These are phyloP conservation scores for Fragum sueziense DNA, from an alignment of 2,888 invertebrate species.

Conservation along the genomic window DNA sequence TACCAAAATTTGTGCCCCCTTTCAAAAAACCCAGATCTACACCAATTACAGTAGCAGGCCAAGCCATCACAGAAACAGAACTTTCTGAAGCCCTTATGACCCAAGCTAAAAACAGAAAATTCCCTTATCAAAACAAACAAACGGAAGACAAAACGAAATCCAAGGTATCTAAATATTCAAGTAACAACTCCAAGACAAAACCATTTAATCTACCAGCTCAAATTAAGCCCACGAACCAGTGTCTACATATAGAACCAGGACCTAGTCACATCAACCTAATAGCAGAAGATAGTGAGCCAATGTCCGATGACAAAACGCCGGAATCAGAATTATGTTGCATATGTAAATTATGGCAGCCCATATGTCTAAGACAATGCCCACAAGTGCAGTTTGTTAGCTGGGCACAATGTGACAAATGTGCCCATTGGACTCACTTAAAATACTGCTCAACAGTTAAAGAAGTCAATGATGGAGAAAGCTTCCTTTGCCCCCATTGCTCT, in stretches of 20 bases:
- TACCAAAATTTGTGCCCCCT: no score
- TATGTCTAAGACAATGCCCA: not conserved
- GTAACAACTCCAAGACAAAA: not conserved
- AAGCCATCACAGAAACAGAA: not conserved
- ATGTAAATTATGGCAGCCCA: not conserved
- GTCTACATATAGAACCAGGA: not conserved
- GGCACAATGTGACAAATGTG: no score
- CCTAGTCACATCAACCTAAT: not conserved
- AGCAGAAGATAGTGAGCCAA: not conserved
- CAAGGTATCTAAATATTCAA: not conserved
- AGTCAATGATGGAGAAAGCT: no score
- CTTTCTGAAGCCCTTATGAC: no score
- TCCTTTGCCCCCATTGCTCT: no score
- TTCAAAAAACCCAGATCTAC: no score
- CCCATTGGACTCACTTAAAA: no score
- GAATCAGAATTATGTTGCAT: not conserved
- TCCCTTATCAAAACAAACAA: not conserved
- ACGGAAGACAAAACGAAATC: not conserved
- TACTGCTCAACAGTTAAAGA: no score
- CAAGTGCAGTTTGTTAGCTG: no score
- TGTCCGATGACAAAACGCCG: not conserved
- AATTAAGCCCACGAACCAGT: not conserved
- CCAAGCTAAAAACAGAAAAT: not conserved
- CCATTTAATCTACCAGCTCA: not conserved
- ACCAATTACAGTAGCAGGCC: no score